Evolutionary conservation across 2,797 vertebrate species (phyloP).

Genomic region (Oophaga sylvatica): DNA sequence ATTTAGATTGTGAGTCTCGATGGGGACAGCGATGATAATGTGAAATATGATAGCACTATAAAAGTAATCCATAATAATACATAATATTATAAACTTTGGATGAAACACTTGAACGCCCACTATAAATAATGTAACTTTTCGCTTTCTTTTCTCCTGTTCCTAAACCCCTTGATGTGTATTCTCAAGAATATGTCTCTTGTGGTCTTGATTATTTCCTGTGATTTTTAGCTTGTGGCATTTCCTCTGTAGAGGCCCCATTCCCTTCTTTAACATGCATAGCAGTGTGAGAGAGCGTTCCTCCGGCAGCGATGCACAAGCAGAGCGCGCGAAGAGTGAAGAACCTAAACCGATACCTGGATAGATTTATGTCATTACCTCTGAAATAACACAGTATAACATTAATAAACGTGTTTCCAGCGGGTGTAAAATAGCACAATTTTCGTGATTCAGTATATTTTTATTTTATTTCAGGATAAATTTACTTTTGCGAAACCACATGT

Average conservation of each 20-base stretch:
- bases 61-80: no score
- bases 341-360: not conserved
- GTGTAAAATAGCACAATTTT: conserved; percentile 9
- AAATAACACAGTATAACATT: not conserved
- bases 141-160: conserved; percentile 68
- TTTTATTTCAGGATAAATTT: conserved; percentile 33
- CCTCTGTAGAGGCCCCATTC: conserved; percentile 73
- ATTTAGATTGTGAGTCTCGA: no score
- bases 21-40: no score
- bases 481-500: conserved; percentile 33
- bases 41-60: no score
- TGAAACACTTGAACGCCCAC: conserved; percentile 66
- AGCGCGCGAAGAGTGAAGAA: not conserved
- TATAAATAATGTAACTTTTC: conserved; percentile 63
- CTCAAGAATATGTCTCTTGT: conserved; percentile 72
- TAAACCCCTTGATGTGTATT: conserved; percentile 67
- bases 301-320: conserved; percentile 41
- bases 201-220: conserved; percentile 80
- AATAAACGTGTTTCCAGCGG: not conserved
- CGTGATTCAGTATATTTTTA: conserved; percentile 49
- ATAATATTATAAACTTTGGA: not conserved
- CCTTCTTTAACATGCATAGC: conserved; percentile 68
- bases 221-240: conserved; percentile 77
- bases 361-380: not conserved
- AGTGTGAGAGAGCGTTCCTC: conserved; percentile 63